Evolutionary conservation across 2,797 vertebrate species (phyloP).

Genomic region (Capromys pilorides): DNA sequence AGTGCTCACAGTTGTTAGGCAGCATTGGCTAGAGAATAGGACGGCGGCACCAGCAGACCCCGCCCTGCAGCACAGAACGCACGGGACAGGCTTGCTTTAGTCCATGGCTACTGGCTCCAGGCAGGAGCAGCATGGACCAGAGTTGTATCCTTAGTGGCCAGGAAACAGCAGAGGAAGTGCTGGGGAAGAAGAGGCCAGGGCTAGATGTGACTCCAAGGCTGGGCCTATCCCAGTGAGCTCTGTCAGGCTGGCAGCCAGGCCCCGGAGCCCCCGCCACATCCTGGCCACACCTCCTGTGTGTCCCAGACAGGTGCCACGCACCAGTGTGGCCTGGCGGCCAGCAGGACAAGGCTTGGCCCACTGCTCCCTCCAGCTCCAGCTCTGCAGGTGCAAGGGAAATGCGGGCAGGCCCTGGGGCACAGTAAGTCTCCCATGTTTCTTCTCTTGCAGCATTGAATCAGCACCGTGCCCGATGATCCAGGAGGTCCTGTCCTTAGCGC

Average conservation of each 20-base stretch:
- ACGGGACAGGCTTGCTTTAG: background rate
- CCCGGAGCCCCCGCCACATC: background rate
- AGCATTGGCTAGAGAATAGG: background rate
- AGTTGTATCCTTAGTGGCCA: background rate
- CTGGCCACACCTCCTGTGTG: rapidly evolving
- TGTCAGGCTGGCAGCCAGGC: background rate
- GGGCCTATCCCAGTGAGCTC: background rate
- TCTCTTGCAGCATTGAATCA: too few species aligned
- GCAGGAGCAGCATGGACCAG: background rate
- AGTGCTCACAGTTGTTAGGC: too few species aligned
- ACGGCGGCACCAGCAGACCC: background rate
- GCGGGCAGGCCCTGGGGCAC: background rate
- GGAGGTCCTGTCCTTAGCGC: background rate
- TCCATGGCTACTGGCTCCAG: background rate
- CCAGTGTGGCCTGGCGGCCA: too few species aligned
- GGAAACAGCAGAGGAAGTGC: background rate
- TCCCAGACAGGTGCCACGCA: background rate
- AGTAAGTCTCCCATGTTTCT: background rate
- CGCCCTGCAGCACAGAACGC: background rate
- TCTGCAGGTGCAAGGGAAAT: too few species aligned
- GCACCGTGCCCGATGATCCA: rapidly evolving
- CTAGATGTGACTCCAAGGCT: background rate
- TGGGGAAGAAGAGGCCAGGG: background rate
- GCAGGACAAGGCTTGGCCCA: background rate
- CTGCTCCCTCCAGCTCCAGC: background rate